Evolutionary conservation across 2,797 vertebrate species (phyloP).

Genomic region (Paramormyrops hopkinsi): DNA sequence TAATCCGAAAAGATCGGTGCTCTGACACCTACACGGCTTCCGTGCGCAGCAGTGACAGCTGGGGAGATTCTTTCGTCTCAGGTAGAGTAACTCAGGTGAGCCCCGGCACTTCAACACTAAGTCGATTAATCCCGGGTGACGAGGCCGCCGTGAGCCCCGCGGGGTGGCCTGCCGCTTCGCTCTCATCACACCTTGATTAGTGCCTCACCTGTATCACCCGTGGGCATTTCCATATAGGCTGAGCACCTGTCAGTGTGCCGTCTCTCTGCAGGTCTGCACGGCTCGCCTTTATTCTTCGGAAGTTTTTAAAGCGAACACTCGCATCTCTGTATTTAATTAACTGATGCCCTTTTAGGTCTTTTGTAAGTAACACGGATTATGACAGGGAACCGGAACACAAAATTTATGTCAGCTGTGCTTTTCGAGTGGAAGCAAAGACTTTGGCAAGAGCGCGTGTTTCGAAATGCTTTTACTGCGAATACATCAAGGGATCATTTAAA

Average conservation of each 20-base stretch:
- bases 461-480: not conserved
- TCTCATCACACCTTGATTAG: not conserved
- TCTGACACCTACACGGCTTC: constrained; percentile 50
- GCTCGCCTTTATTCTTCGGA: constrained; percentile 33
- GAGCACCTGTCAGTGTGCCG: constrained; percentile 17
- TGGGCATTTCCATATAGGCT: not conserved
- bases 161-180: constrained; percentile 16
- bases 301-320: constrained; percentile 10
- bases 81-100: constrained; percentile 48
- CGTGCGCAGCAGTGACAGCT: constrained; percentile 35
- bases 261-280: constrained; percentile 12
- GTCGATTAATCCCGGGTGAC: constrained; percentile 46
- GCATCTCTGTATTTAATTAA: not conserved
- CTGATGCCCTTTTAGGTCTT: not conserved
- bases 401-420: not conserved
- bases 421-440: not conserved
- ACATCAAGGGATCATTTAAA: not conserved
- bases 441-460: not conserved
- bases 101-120: constrained; percentile 44
- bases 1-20: constrained; percentile 46
- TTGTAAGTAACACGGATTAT: not conserved
- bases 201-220: constrained; percentile 5
- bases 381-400: not conserved
- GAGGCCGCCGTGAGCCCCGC: constrained; percentile 36
- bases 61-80: constrained; percentile 26